These are phyloP conservation scores for Ptychadena robeensis DNA, from an alignment of 2,797 vertebrate genomes.

Conservation along the genomic window DNA sequence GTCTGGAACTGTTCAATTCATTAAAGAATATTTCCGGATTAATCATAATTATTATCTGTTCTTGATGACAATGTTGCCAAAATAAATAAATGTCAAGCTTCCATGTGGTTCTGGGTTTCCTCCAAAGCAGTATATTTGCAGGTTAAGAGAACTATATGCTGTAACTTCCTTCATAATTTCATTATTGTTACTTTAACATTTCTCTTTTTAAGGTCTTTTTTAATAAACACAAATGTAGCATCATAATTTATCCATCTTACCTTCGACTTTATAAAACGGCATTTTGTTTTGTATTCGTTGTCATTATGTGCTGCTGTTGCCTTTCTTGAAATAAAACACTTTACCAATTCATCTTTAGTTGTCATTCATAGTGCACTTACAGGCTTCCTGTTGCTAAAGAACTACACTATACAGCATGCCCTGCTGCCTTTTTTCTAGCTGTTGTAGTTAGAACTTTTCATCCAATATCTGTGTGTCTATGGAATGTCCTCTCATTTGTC, in stretches of 20 bases:
- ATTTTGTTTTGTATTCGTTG: too few relatives aligned
- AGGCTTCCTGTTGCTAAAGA: too few relatives aligned
- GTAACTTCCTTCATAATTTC: neutral
- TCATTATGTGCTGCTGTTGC: too few relatives aligned
- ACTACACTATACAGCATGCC: too few relatives aligned
- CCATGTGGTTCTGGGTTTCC: neutral
- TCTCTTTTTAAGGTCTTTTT: neutral
- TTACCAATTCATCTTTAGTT: too few relatives aligned
- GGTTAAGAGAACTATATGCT: neutral
- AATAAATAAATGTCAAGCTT: slow-evolving; percentile 29
- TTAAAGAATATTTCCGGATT: slow-evolving; percentile 16
- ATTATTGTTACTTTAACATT: neutral
- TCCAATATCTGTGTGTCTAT: too few relatives aligned
- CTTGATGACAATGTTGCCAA: slow-evolving; percentile 35
- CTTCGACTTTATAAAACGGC: too few relatives aligned
- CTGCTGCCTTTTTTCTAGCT: too few relatives aligned
- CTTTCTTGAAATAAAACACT: neutral
- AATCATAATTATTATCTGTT: slow-evolving; percentile 11
- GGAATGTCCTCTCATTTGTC: too few relatives aligned
- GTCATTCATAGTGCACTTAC: too few relatives aligned
- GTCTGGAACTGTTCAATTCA: slow-evolving; percentile 7
- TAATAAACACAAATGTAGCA: neutral
- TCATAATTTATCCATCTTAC: neutral
- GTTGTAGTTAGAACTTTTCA: too few relatives aligned
- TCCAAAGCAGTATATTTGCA: slow-evolving; percentile 24